Base-by-base conservation (phyloP, 2,797 vertebrate species). In the Dendrocincla tyrannina region DNA sequence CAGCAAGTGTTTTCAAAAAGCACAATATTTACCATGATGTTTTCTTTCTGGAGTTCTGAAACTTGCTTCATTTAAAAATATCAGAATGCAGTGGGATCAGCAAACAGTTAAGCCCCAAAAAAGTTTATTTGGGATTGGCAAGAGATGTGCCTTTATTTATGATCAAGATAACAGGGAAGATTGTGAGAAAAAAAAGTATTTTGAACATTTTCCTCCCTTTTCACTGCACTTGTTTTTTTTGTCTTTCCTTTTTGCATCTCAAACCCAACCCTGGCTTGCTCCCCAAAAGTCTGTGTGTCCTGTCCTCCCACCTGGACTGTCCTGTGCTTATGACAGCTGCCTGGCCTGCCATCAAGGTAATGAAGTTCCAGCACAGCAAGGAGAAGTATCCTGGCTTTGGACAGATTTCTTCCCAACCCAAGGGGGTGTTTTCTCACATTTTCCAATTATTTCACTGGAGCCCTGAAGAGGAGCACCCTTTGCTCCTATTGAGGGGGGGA, bases 11-110 rank as follows among this genome's bases (percentile, higher is more conserved):
- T 93, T 83, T 46, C 33, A 39, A 67, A 82, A 78, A 83, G 42
- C 8, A 62, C 5, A 73, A 59, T 67, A 63, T 69, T 74, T 68
- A 25, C 37, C 9, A 11, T 20, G 13, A 24, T 33, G 27, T 35
- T 82, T 73, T 59, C 25, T 81, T 91, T 33, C 18, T 25, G 37
- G 35, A 92, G 35, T 70, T 93, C 76, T 85, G 42, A 70, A 88
- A 46, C 27, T 35, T 60, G 3, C 10, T 69, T 41, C 77, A 17
- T 67, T 63, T 74, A 82, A 94, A 91, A 74, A 67, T 42, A 17
- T 67, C 32, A 37, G 37, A 85, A 42, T 9, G 23, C 5, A 35
- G 3, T 32, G 20, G 58, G 8, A 15, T 5, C 20, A 85, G 27
- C n/a, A 19, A 73, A 41, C 25, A 82, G 13, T 52, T 86, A 47